Percentiles rank a stretch among this genome's conserved stretches.
These are phyloP conservation scores for Chlorocebus sabaeus DNA, from an alignment of 2,113 vertebrate genomes.

Conservation along the genomic window DNA sequence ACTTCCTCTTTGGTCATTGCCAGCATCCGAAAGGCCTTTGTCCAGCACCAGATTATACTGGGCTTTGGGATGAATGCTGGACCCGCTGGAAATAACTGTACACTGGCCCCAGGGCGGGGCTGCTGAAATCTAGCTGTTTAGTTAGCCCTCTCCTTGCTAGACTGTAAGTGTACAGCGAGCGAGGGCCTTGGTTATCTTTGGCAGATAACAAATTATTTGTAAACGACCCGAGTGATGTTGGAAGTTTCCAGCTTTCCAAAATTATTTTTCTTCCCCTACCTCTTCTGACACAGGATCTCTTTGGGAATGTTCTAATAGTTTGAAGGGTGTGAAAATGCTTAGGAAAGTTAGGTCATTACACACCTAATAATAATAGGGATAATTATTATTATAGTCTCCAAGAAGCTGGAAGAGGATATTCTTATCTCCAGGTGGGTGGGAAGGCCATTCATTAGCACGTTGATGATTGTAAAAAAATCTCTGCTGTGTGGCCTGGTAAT, in stretches of 20 bases:
- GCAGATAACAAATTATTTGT: background rate
- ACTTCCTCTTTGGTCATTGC: background rate
- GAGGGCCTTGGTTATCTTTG: background rate
- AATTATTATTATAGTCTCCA: background rate
- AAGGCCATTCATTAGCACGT: background rate
- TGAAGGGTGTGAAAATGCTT: background rate
- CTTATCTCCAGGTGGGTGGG: background rate
- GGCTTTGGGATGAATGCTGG: background rate
- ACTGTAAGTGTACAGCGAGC: background rate
- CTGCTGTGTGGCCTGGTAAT: background rate
- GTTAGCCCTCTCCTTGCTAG: background rate
- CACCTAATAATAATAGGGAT: background rate
- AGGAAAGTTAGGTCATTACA: background rate
- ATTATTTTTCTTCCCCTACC: fast-evolving
- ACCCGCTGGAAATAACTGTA: background rate
- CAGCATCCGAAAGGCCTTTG: background rate
- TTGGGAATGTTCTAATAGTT: background rate
- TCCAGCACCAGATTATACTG: background rate
- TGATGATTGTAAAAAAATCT: fast-evolving
- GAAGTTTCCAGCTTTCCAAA: background rate
- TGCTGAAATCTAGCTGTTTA: background rate
- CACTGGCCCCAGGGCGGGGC: background rate
- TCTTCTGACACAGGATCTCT: background rate
- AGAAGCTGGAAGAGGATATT: background rate
- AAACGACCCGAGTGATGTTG: background rate